A percentile compares a stretch with the other conserved stretches of the same genome.
These are phyloP conservation scores for Furnarius figulus DNA, from an alignment of 2,113 vertebrate species.

Conservation along the genomic window DNA sequence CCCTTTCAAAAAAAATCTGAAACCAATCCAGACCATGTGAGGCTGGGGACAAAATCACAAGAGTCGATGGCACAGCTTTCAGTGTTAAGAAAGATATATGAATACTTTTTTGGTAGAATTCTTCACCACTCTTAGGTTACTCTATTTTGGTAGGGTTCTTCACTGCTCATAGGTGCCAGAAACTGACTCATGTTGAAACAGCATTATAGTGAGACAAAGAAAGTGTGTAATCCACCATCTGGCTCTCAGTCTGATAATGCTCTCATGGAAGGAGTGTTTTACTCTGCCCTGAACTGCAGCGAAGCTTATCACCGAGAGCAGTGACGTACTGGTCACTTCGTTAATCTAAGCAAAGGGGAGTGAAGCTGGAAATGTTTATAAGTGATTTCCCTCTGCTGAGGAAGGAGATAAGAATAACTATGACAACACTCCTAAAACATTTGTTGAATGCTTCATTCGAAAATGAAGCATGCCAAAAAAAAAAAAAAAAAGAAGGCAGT, in stretches of 20 bases:
- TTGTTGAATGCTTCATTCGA: neutral
- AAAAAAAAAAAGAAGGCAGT: neutral
- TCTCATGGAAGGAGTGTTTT: conserved; percentile 22
- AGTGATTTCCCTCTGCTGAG: conserved; percentile 49
- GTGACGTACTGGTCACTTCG: neutral
- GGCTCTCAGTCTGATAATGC: neutral
- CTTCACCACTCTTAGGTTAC: neutral
- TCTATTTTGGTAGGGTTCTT: neutral
- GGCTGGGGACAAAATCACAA: neutral
- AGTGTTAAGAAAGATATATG: neutral
- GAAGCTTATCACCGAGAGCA: conserved; percentile 40
- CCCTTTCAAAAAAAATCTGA: neutral
- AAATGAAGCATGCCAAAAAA: neutral
- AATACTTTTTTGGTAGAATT: neutral
- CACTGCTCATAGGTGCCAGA: neutral
- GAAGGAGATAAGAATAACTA: conserved; percentile 62
- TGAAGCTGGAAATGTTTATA: conserved; percentile 55
- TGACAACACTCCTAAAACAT: conserved; percentile 43
- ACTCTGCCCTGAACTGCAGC: neutral
- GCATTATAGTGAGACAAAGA: conserved; percentile 27
- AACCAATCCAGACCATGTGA: neutral
- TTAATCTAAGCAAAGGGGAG: conserved; percentile 48
- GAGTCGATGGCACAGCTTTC: neutral
- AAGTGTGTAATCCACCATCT: neutral
- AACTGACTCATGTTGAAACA: conserved; percentile 27